A percentile compares a stretch with the other conserved stretches of the same genome.
Evolutionary conservation across 2,888 invertebrate genomes (phyloP).

Genomic region (Pseudanteris insignis): DNA sequence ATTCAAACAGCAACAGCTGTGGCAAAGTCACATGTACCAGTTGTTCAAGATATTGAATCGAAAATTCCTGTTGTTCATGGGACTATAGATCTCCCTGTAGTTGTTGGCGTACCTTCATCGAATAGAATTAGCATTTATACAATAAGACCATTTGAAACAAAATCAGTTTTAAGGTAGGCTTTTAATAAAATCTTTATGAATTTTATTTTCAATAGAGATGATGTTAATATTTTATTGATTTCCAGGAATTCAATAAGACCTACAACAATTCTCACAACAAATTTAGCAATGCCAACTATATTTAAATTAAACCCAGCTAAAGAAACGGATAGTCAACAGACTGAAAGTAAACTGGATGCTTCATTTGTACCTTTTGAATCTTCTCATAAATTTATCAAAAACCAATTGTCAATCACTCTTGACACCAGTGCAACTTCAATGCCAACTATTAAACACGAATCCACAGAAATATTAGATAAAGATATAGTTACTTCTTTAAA

Average conservation of each 20-base stretch:
- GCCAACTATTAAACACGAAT: slow-evolving; percentile 51
- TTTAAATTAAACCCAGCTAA: slow-evolving; percentile 46
- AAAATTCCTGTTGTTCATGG: slow-evolving; percentile 64
- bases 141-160: slow-evolving; percentile 60
- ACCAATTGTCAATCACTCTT: too few species aligned
- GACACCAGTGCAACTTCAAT: too few species aligned
- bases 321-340: too few species aligned
- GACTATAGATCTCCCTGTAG: slow-evolving; percentile 62
- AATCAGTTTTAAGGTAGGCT: slow-evolving; percentile 53
- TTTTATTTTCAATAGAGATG: too few species aligned
- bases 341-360: too few species aligned
- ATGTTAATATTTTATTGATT: neutral
- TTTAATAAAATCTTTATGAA: neutral
- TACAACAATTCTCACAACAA: slow-evolving; percentile 53
- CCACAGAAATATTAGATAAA: slow-evolving; percentile 56
- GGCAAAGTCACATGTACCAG: slow-evolving; percentile 62
- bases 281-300: slow-evolving; percentile 53
- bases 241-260: slow-evolving; percentile 54
- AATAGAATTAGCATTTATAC: slow-evolving; percentile 62
- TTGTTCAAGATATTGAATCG: slow-evolving; percentile 61
- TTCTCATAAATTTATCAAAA: too few species aligned
- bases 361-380: too few species aligned
- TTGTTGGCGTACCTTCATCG: slow-evolving; percentile 59
- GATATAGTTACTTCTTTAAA: too few species aligned
- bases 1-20: slow-evolving; percentile 63